A percentile compares a stretch with the other conserved stretches of the same genome.
Evolutionary conservation across 92 coral and sea anemone genomes (phyloP).

Genomic region (Pocillopora meandrina): DNA sequence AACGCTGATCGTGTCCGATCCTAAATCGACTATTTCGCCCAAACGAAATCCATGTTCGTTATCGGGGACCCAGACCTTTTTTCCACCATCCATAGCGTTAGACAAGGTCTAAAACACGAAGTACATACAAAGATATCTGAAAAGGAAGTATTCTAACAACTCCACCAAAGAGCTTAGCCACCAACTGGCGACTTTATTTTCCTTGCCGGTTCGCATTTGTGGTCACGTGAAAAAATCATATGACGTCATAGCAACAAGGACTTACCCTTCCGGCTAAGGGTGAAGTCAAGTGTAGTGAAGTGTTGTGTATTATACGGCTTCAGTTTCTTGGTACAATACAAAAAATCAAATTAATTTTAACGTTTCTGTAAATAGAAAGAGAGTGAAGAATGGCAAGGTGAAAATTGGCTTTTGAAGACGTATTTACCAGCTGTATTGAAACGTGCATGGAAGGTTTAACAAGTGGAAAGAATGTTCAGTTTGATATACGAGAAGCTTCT

Average conservation of each 20-base stretch:
- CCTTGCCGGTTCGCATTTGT: constrained; percentile 38
- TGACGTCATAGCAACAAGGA: constrained; percentile 48
- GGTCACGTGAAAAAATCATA: constrained; percentile 43
- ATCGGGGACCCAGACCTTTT: constrained; percentile 96
- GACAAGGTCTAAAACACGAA: neutral
- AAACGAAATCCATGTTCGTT: constrained; percentile 91
- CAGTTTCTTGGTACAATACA: too few relatives aligned
- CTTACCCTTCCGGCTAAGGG: neutral
- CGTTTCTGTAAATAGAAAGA: too few relatives aligned
- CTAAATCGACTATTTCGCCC: constrained; percentile 91
- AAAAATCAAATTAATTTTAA: too few relatives aligned
- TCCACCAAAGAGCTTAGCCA: neutral
- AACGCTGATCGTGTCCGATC: constrained; percentile 83
- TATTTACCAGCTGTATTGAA: neutral
- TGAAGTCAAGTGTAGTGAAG: too few relatives aligned
- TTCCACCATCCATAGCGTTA: constrained; percentile 76
- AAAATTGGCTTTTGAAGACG: neutral
- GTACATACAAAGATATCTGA: neutral
- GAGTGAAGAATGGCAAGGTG: too few relatives aligned
- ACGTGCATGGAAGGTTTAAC: neutral
- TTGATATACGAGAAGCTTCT: neutral
- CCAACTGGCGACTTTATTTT: constrained; percentile 40
- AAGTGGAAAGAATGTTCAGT: neutral
- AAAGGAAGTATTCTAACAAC: neutral
- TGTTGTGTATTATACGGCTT: too few relatives aligned